Base-by-base conservation (phyloP, 1,140 invertebrate species). In the Augochlora pura region DNA sequence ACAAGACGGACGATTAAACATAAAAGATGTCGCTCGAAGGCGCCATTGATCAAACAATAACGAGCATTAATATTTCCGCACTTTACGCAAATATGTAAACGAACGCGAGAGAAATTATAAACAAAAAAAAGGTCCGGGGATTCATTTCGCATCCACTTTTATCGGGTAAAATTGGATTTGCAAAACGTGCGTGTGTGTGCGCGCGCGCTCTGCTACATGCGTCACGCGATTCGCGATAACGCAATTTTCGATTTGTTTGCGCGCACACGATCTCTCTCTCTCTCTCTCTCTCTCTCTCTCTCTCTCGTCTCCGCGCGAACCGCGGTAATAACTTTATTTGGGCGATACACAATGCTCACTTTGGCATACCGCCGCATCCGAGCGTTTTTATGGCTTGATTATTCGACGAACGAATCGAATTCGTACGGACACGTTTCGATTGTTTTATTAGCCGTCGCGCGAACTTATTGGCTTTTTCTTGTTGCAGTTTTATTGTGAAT, bases 81-180 rank as follows among this genome's bases (percentile, higher is more conserved):
- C 54, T 12, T 42, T 21, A 32, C 70, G 42, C 38, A 38, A 23
- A 21, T 38, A 18, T 63, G 60, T 63, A 63, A 63, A 63, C 60
- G 1, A 16, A 21, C 16, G 7, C 18, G 7, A 12, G 8, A 18
- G 8, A 25, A 62, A 72, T 72, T 72, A 62, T 72, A 60, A 72
- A 27, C 18, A 7, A 8, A 68, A 32, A 62, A 62, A 46, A 4
- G 4, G 25, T 23, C 18, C 39, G 21, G 10, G 10, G 57, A 72
- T 72, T 72, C 59, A 62, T 72, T 46, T 72, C 57, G 57, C 8
- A 46, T 46, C 23, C 70, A 62, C 23, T 62, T 71, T 72, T 72
- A 72, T 62, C 70, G 23, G 38, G 57, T n/a, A 23, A 46, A 72
- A 72, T 72, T 72, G 70, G 23, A 72, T 72, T 70, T 57, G 49